Percentiles rank a stretch among this genome's conserved stretches.
Evolutionary conservation across 37 sponge, comb jelly and placozoan species (phyloP).

Genomic region (Trichoplax adhaerens): DNA sequence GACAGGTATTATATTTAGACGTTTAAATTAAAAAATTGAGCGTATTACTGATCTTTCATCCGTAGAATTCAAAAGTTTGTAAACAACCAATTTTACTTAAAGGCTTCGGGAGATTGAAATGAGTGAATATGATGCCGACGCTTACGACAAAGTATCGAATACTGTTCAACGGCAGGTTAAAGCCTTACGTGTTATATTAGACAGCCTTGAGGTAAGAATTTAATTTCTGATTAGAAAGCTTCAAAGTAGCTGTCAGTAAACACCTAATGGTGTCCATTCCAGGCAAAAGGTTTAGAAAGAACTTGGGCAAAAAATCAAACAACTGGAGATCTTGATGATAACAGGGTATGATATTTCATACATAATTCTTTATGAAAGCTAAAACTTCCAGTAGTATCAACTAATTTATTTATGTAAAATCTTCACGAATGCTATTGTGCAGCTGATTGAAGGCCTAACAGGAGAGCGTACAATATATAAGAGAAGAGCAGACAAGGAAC

Average conservation of each 20-base stretch:
- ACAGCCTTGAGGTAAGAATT: constrained; percentile 25
- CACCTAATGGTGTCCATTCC: not conserved
- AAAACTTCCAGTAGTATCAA: not conserved
- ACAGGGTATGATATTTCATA: constrained; percentile 31
- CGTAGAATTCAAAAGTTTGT: no score
- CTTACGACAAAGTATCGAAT: constrained; percentile 30
- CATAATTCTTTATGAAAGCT: not conserved
- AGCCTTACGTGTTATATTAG: constrained; percentile 35
- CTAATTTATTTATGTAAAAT: not conserved
- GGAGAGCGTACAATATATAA: constrained; percentile 72
- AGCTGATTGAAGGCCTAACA: constrained; percentile 67
- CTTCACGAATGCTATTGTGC: not conserved
- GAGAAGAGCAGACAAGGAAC: constrained; percentile 48
- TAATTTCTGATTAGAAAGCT: not conserved
- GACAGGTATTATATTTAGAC: constrained; percentile 21
- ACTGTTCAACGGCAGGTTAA: constrained; percentile 44
- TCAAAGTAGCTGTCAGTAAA: no score
- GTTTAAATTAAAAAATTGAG: no score
- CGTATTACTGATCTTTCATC: no score
- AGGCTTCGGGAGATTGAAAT: constrained; percentile 72
- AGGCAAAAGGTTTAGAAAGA: constrained; percentile 60
- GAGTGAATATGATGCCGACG: constrained; percentile 67
- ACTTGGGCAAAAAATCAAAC: constrained; percentile 75
- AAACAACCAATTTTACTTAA: not conserved
- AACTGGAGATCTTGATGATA: constrained; percentile 76